Percentiles rank a stretch among this genome's conserved stretches.
These are phyloP conservation scores for Magallana nippona DNA, from an alignment of 2,888 invertebrate species.

Conservation along the genomic window DNA sequence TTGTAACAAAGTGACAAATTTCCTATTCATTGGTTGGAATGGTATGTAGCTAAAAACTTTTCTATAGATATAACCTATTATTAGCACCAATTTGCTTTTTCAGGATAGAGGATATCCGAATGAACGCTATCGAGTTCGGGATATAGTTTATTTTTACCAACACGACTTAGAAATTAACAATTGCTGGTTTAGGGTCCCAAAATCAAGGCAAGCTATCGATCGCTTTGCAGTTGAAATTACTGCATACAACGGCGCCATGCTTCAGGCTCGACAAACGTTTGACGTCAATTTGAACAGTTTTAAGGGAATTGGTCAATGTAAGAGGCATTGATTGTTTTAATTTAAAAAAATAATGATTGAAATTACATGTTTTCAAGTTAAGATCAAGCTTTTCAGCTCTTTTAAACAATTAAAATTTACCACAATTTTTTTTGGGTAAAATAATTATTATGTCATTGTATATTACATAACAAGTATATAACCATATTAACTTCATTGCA, in stretches of 20 bases:
- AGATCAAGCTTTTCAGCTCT: too few species aligned
- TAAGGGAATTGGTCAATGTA: conserved; percentile 50
- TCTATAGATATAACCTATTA: too few species aligned
- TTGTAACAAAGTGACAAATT: too few species aligned
- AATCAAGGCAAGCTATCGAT: conserved; percentile 39
- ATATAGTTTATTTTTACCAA: neutral
- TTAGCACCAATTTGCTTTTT: neutral
- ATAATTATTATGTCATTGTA: too few species aligned
- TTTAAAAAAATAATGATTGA: neutral
- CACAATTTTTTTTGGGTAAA: neutral
- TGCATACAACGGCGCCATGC: conserved; percentile 52
- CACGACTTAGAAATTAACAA: conserved; percentile 50
- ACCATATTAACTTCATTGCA: too few species aligned
- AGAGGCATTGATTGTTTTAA: conserved; percentile 19
- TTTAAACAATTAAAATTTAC: too few species aligned
- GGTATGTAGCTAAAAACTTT: too few species aligned
- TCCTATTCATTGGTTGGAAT: too few species aligned
- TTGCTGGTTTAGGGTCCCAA: conserved; percentile 54
- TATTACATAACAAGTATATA: too few species aligned
- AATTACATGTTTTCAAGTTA: too few species aligned
- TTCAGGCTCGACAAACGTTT: neutral
- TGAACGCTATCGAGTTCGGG: neutral
- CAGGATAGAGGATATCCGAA: neutral
- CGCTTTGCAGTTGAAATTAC: conserved; percentile 43
- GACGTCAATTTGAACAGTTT: conserved; percentile 36